Conservation (phyloP, 2,113 vertebrate species). For the Marmota monax region DNA sequence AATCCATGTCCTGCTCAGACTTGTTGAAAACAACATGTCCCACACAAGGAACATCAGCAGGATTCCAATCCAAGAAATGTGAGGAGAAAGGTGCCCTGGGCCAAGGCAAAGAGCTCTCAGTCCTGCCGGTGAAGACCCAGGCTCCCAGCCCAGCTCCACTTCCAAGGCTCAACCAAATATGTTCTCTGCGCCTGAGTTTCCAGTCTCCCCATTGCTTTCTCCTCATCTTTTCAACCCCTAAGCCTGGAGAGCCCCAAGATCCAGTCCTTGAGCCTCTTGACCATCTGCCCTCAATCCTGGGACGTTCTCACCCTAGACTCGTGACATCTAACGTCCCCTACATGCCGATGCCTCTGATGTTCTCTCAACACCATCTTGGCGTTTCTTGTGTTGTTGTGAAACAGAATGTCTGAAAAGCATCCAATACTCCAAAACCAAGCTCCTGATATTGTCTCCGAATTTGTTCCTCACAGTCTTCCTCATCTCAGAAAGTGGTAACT, state of each 20-base stretch:
- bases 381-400: not conserved
- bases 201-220: not conserved
- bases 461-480: not conserved
- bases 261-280: not conserved
- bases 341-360: not conserved
- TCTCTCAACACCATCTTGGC: not conserved
- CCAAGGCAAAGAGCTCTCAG: not conserved
- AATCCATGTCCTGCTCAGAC: constrained; percentile 30
- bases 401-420: not conserved
- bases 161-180: not conserved
- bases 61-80: not conserved
- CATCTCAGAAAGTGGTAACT: not conserved
- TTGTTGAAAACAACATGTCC: not conserved
- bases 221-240: not conserved
- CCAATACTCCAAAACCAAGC: not conserved
- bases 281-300: not conserved
- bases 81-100: not conserved
- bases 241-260: not conserved
- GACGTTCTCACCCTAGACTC: not conserved
- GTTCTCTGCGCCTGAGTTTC: not conserved
- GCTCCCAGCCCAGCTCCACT: not conserved
- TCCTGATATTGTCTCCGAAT: not conserved
- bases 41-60: not conserved
- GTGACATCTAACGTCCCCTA: not conserved
- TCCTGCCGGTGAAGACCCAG: not conserved